Percentiles rank a stretch among this genome's conserved stretches.
Conservation (phyloP, 2,113 vertebrate species). For the Istiophorus platypterus region DNA sequence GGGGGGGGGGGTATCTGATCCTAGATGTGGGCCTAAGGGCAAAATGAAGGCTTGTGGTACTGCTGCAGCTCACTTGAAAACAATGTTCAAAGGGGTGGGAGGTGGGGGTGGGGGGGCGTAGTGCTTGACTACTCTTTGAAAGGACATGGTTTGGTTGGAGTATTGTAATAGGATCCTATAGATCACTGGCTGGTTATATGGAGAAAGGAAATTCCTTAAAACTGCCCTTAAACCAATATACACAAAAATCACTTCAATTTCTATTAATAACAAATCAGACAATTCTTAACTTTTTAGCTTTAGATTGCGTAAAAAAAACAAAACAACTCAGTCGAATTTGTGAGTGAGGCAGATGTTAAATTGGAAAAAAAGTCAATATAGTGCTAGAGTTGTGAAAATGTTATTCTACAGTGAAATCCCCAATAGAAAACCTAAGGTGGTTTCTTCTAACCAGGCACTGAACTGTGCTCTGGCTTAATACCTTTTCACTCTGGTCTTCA, state of each 20-base stretch:
- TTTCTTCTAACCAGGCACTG: too few species aligned
- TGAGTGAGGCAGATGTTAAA: too few species aligned
- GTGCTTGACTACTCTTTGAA: background rate
- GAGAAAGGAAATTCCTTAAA: background rate
- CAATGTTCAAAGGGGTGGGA: too few species aligned
- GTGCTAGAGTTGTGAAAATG: too few species aligned
- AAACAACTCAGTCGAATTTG: background rate
- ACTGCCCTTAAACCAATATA: background rate
- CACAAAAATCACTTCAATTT: background rate
- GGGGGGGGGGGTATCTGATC: constrained; percentile 23
- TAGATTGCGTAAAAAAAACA: background rate
- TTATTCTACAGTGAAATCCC: too few species aligned
- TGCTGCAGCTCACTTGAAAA: constrained; percentile 4
- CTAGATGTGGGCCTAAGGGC: background rate
- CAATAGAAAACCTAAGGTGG: too few species aligned
- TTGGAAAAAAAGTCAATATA: background rate
- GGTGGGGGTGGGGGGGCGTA: background rate
- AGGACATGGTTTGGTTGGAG: background rate
- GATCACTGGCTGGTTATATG: background rate
- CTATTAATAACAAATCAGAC: background rate
- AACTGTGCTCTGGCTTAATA: too few species aligned
- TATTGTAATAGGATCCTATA: background rate
- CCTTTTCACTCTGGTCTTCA: too few species aligned
- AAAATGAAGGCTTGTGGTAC: background rate
- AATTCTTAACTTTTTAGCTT: background rate